Base-by-base conservation (phyloP, 2,113 vertebrate species). In the Cairina moschata region DNA sequence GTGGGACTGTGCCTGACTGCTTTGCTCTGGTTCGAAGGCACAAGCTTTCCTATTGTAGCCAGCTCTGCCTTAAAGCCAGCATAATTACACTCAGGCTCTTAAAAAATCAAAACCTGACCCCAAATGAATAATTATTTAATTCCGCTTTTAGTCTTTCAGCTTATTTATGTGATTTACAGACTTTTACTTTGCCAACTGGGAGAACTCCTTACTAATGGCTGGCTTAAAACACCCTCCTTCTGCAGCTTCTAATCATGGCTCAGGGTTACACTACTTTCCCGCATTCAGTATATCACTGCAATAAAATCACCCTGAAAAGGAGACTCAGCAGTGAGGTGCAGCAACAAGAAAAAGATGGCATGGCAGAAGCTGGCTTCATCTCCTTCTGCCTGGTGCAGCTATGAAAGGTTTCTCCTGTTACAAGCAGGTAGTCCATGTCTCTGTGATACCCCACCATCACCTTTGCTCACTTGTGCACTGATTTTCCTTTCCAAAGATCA, bases 41-140 rank as follows among this genome's bases (percentile, higher is more conserved):
- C 16, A n/a, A 31, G 8, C 11, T 50, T 86, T 90, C 34, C n/a
- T 8, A 1, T 2, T 42, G 34, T 17, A 90, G 75, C 4, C 46
- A 88, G 55, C 11, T 80, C 67, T 56, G 56, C 56, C 83, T 88
- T 75, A 86, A 86, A 94, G 71, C 34, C 75, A 78, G 42, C 52
- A 62, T 78, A 68, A 75, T 92, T 86, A 89, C 34, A 50, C 63
- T 55, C 34, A 77, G 32, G 79, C 42, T 83, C 79, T 93, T 93
- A 66, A 85, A 96, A 93, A 93, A 65, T 36, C 55, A 94, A 92
- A 95, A 88, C 42, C 25, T 34, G 38, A 80, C 58, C 44, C 22
- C 73, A 91, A 93, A 91, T 29, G 46, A 94, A 23, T 69, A 90
- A 91, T 90, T 91, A 91, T 59, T 94, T 91, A 44, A 90, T 90